Evolutionary conservation across 35 echinoderm and acorn worm species (phyloP), one percentile per base, ranked within the genome.

Genomic region (Heliocidaris tuberculata): DNA sequence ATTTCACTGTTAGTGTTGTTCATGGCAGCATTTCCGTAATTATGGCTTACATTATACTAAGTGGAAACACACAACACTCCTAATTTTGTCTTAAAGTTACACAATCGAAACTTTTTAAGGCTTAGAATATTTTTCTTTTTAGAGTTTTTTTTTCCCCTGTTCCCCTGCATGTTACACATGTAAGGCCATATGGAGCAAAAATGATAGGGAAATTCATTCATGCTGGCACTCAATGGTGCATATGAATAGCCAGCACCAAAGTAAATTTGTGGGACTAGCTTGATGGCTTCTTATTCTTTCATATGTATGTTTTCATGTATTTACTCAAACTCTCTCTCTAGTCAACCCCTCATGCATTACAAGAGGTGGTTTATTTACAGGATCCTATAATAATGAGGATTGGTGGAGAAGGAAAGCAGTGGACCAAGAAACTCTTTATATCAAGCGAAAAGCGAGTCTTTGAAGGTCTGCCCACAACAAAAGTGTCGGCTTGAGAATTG

Each of bases 331-430:
- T 6, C 65, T 78, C 27, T 19, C 65, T 78, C 65, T 78, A 78
- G 19, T 78, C 27, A 78, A 78, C 27, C 65, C 65, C 52, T 56
- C 65, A 78, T 78, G 65, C 65, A 78, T 78, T 24, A 78, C 65
- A 78, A 78, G 65, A 78, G 65, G 65, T 78, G 65, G 65, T 78
- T 24, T 78, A 78, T 78, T 78, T 78, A 78, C 17, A 78, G 65
- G 65, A 78, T 78, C 65, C 65, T 1, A 7, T 71, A 71, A 71
- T 71, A 71, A 71, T 71, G 61, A 2, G 61, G 16, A 27, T 78
- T 78, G 65, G 19, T 27, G 65, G 21, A n/a, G 21, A 78, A 78
- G 21, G 65, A n/a, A 78, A 78, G 65, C 65, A 78, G 27, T 78
- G 21, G 65, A 78, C 65, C 65, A 78, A 78, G 27, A n/a, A 78